Base-by-base conservation (phyloP, 2,113 vertebrate species). In the Chionis minor region DNA sequence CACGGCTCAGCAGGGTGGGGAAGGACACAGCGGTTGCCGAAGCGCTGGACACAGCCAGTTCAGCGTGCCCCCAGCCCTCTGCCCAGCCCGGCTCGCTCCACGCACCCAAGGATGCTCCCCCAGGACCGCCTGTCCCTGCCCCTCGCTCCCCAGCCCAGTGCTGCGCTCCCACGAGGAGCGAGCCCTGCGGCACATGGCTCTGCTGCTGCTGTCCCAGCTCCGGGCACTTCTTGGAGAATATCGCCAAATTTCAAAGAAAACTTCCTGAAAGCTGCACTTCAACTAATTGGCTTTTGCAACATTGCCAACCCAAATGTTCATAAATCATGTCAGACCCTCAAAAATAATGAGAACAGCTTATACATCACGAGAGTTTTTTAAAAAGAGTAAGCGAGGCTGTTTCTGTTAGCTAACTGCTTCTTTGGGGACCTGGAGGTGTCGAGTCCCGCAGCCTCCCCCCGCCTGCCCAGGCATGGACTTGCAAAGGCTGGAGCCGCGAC, bases 231-330 rank as follows among this genome's bases (percentile, higher is more conserved):
- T 94, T 89, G 91, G 94, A 96, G 78, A 59, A 89, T 17, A 74
- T 58, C 49, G 14, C 83, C 52, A 35, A 92, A 90, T 96, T 96
- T 96, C 96, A 96, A 97, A 96, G 96, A 96, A 97, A 97, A 95
- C 95, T 96, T 94, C 95, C 89, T 96, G 95, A 96, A 96, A 96
- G 91, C 93, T 86, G 96, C 94, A 96, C 94, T 97, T 84, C 89
- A 65, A 19, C 94, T 96, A 96, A 96, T 95, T 96, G 93, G 95
- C 86, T 97, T 92, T 69, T 70, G 78, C 94, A 85, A 35, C 52
- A 2, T 8, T 89, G 95, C 96, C 95, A 95, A 35, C 4, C 4
- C 84, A 62, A 92, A 81, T 12, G 44, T 40, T 87, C 94, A 95
- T 96, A 84, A 91, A 94, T 96, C 96, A 95, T 10, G 90, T 91